Conservation (phyloP, 2,113 vertebrate genomes). For the Apeltes quadracus region DNA sequence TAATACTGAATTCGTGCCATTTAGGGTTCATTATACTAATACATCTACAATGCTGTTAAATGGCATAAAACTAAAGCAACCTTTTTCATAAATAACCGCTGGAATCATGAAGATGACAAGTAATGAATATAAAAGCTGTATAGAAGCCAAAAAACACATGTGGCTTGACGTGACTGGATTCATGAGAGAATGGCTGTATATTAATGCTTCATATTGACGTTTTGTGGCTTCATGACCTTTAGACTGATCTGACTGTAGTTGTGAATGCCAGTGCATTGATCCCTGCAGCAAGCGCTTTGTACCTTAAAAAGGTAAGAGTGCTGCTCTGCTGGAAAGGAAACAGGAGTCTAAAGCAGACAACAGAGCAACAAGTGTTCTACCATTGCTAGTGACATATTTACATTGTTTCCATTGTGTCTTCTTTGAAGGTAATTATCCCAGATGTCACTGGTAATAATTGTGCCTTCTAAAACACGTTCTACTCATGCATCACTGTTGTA, state of each 20-base stretch:
- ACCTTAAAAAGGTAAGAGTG: conserved; percentile 50
- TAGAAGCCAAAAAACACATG: conserved; percentile 13
- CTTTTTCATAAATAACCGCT: conserved; percentile 26
- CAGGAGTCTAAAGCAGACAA: background rate
- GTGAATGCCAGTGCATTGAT: conserved; percentile 75
- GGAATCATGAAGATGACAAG: conserved; percentile 32
- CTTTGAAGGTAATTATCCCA: background rate
- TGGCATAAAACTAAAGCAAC: conserved; percentile 44
- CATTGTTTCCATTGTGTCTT: background rate
- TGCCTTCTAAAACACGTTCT: background rate
- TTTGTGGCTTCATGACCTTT: conserved; percentile 70
- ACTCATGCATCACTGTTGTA: background rate
- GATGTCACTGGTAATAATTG: background rate
- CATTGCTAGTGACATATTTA: background rate
- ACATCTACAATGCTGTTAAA: conserved; percentile 49
- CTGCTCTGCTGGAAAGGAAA: conserved; percentile 12
- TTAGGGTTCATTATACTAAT: conserved; percentile 65
- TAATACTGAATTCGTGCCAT: conserved; percentile 66
- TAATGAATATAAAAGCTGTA: conserved; percentile 23
- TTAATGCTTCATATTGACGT: conserved; percentile 57
- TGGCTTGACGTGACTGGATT: conserved; percentile 27
- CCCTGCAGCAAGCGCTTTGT: conserved; percentile 44
- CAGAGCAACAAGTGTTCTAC: conserved; percentile 10
- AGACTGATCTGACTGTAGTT: conserved; percentile 62
- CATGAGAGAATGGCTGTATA: conserved; percentile 14